Base-by-base conservation (phyloP, 2,888 invertebrate species). In the Plebejus melissa region DNA sequence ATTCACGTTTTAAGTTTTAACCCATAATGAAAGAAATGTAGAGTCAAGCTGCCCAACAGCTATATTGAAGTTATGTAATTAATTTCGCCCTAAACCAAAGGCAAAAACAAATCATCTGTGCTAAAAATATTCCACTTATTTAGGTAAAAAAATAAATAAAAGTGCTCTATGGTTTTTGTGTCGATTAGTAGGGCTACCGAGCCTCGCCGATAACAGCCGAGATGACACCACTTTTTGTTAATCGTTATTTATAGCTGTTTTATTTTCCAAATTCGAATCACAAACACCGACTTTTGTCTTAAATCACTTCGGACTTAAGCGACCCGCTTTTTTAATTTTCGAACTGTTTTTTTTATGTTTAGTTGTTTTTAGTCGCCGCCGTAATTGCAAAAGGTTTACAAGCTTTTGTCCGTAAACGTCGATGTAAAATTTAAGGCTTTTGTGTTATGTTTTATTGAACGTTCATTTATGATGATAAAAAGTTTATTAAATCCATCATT, bases 211-310 rank as follows among this genome's bases (percentile, higher is more conserved):
- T 93, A 91, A 91, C 86, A 85, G 86, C 85, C 86, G 90, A 88
- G 90, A 92, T 91, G 93, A 91, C 91, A 92, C 86, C 89, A 90
- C 88, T 90, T 92, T 89, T 91, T 90, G 90, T 92, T 90, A 91
- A 91, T 90, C 88, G 89, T 90, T 90, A 92, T 93, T 92, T 92
- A 92, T 90, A 86, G 85, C 83, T 87, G 89, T 92, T 91, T 92
- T 90, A 80, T 80, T 82, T 80, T 80, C 65, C 32, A 65, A 65
- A 65, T 65, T 36, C 77, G 71, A 86, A 82, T 80, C 80, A 74
- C 75, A 77, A 78, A 75, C 82, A 84, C 87, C 86, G 87, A 84
- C 89, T 84, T 85, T 87, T 88, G 88, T 88, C 84, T 87, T 86
- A 87, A 88, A 87, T 88, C 88, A 88, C 86, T 83, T 84, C 85